Evolutionary conservation across 2,888 invertebrate genomes (phyloP), one percentile per base, ranked within the genome.

Genomic region (Drosophila infuscata): DNA sequence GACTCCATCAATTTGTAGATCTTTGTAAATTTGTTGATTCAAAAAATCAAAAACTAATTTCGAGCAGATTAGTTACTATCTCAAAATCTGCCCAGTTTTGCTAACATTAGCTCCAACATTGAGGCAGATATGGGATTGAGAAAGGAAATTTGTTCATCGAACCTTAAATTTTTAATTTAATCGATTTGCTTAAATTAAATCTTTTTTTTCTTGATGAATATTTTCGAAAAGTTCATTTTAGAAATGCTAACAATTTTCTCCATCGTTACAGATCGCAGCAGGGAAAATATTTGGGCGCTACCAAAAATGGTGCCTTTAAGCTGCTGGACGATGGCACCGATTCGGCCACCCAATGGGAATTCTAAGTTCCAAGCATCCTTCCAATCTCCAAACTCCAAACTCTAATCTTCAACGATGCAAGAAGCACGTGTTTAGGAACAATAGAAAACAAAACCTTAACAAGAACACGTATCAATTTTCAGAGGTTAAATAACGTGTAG

Each of bases 321-420:
- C 95, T 98, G 76, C 97, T 97, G 63, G 97, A 96, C 74, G 94
- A 95, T 79, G 96, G 96, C 91, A 95, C 96, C 88, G 95, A 96
- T 86, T 94, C 94, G 81, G 97, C 98, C 92, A 98, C 98, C 89
- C 97, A 97, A 92, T 98, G 98, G 98, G 98, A 98, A 94, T 98
- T 98, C 94, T 98, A 97, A 94, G 68, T 30, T 36, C 51, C 56
- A 29, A 38, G 43, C 54, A 52, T 32, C 4, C 48, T 58, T 35
- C 49, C 38, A 38, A 33, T 30, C 20, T 17, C 41, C 49, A 41
- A 41, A 17, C 30, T 35, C 43, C 38, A 29, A 25, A 25, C 20
- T 35, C 43, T 33, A 29, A 33, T 33, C 25, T 32, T 30, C 51
- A 51, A n/a, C 32, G n/a, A 35, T 15, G 9, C 30, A 58, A 15